Conservation (phyloP, 2,797 vertebrate genomes). For the Pyrrhura leucotis region DNA sequence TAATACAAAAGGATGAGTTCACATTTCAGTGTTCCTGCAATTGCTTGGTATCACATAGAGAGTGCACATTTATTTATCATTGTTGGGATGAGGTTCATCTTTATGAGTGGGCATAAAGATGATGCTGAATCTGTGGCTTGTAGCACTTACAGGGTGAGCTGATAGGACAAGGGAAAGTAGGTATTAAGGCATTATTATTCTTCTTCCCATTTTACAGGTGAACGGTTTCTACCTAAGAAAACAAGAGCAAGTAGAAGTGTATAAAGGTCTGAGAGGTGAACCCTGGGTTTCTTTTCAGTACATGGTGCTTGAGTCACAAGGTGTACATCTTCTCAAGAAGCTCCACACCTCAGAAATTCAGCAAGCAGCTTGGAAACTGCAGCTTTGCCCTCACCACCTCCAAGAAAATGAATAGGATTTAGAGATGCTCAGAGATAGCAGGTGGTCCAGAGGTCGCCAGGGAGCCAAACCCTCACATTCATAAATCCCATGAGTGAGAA, state of each 20-base stretch:
- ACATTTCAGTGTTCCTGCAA: background rate
- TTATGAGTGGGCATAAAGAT: background rate
- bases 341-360: background rate
- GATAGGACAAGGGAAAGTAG: background rate
- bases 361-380: background rate
- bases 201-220: background rate
- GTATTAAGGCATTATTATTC: background rate
- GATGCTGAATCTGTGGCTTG: background rate
- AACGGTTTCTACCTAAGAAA: background rate
- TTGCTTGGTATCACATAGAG: background rate
- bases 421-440: background rate
- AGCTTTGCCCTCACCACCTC: background rate
- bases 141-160: background rate
- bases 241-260: background rate
- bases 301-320: background rate
- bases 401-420: background rate
- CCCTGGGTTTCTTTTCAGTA: background rate
- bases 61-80: background rate
- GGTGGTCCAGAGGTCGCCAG: background rate
- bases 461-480: background rate
- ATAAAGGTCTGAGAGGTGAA: background rate
- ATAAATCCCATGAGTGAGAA: accelerated
- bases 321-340: background rate
- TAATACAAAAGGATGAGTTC: background rate
- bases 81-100: background rate